Evolutionary conservation across 2,797 vertebrate genomes (phyloP).

Genomic region (Helostoma temminkii): DNA sequence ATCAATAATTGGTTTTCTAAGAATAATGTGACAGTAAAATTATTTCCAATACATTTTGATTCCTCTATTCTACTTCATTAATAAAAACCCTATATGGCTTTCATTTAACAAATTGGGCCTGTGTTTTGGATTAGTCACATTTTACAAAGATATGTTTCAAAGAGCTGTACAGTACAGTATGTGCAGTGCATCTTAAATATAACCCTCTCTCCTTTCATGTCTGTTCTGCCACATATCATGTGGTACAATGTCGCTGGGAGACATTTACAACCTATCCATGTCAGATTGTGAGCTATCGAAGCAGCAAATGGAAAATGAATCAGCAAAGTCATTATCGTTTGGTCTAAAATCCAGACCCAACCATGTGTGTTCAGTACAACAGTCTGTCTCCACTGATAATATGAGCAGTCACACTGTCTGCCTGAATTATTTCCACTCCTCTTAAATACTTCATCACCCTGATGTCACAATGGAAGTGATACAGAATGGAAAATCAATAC

Average conservation of each 20-base stretch:
- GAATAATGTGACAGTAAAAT: neutral
- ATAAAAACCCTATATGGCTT: neutral
- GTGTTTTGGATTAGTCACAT: neutral
- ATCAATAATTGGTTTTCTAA: neutral
- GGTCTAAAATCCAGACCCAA: neutral
- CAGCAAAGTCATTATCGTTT: constrained; percentile 8
- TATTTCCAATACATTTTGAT: neutral
- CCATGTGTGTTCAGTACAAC: neutral
- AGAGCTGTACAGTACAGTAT: neutral
- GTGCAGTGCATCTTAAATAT: constrained; percentile 1
- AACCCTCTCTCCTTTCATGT: neutral
- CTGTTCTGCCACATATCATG: neutral
- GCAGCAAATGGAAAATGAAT: constrained; percentile 2
- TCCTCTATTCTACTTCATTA: neutral
- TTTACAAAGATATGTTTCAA: neutral
- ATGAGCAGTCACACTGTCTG: constrained; percentile 12
- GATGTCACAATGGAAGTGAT: neutral
- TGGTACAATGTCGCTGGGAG: neutral
- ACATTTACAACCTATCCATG: neutral
- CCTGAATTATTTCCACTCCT: constrained; percentile 7
- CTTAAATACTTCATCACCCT: neutral
- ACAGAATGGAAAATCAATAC: neutral
- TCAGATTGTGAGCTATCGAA: constrained; percentile 2
- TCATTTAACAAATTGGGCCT: neutral
- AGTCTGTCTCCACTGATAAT: constrained; percentile 4